Evolutionary conservation across 1,140 invertebrate genomes (phyloP).

Genomic region (Atopsyche davidsoni): DNA sequence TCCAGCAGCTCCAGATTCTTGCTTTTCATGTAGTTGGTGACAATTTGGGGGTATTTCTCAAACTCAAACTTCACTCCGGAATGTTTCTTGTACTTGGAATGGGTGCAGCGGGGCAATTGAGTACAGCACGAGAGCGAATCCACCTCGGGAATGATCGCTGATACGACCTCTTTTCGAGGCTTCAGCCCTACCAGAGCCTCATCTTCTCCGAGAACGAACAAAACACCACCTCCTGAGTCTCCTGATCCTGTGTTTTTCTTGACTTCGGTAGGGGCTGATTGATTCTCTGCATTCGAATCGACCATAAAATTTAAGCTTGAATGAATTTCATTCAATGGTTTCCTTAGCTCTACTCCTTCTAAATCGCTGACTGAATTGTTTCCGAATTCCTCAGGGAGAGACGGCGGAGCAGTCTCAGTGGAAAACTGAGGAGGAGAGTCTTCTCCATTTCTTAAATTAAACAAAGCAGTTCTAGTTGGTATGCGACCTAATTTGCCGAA

Average conservation of each 20-base stretch:
- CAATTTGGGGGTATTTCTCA: conserved; percentile 62
- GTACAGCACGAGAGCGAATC: conserved; percentile 37
- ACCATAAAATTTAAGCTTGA: background rate
- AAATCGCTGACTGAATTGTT: too few relatives aligned
- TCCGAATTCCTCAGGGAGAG: too few relatives aligned
- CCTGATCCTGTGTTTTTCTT: conserved; percentile 13
- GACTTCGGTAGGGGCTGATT: background rate
- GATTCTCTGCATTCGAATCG: background rate
- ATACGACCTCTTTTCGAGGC: conserved; percentile 25
- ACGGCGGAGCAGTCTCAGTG: too few relatives aligned
- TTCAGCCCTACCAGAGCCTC: conserved; percentile 57
- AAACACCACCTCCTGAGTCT: too few relatives aligned
- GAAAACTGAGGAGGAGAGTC: too few relatives aligned
- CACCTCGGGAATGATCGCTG: background rate
- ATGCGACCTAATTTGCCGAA: too few relatives aligned
- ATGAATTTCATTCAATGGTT: too few relatives aligned
- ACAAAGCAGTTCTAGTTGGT: too few relatives aligned
- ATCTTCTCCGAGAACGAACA: conserved; percentile 73
- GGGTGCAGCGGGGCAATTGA: conserved; percentile 39
- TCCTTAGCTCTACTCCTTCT: too few relatives aligned
- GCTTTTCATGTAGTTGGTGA: conserved; percentile 65
- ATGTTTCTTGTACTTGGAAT: conserved; percentile 55
- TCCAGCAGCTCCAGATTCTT: conserved; percentile 61
- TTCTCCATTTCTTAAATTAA: background rate
- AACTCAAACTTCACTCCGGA: conserved; percentile 64